Percentiles rank a stretch among this genome's conserved stretches.
These are phyloP conservation scores for Caenorhabditis plicata DNA, from an alignment of 2,888 invertebrate genomes.

Conservation along the genomic window DNA sequence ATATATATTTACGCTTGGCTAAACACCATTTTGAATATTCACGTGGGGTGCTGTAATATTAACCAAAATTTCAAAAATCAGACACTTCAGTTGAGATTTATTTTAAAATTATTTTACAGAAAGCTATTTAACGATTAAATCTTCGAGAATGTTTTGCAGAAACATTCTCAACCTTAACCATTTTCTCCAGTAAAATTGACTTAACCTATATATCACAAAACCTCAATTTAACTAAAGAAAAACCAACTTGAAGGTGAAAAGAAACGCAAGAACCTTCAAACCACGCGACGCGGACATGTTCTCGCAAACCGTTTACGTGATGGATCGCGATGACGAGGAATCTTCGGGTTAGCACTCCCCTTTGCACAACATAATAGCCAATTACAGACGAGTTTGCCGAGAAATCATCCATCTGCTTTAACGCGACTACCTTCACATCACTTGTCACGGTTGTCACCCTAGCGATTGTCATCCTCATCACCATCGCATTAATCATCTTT, in stretches of 20 bases:
- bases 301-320: constrained; percentile 63
- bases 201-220: too few species aligned
- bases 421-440: constrained; percentile 10
- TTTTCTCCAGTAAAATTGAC: too few species aligned
- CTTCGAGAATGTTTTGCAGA: not conserved
- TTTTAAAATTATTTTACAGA: not conserved
- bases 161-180: too few species aligned
- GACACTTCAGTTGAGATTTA: not conserved
- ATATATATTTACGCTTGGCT: too few species aligned
- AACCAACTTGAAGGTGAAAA: constrained; percentile 18
- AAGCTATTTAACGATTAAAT: not conserved
- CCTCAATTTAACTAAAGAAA: not conserved
- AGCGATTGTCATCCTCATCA: constrained; percentile 13
- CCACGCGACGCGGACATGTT: constrained; percentile 57
- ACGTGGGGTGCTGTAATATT: too few species aligned
- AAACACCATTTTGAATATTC: too few species aligned
- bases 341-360: not conserved
- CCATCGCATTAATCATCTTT: constrained; percentile 10
- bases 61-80: constrained; percentile 6
- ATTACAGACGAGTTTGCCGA: not conserved
- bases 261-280: constrained; percentile 17
- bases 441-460: constrained; percentile 17
- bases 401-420: constrained; percentile 15
- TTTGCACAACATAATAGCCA: too few species aligned
- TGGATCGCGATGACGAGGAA: constrained; percentile 51